Evolutionary conservation across 2,113 vertebrate genomes (phyloP).

Genomic region (Pica pica): DNA sequence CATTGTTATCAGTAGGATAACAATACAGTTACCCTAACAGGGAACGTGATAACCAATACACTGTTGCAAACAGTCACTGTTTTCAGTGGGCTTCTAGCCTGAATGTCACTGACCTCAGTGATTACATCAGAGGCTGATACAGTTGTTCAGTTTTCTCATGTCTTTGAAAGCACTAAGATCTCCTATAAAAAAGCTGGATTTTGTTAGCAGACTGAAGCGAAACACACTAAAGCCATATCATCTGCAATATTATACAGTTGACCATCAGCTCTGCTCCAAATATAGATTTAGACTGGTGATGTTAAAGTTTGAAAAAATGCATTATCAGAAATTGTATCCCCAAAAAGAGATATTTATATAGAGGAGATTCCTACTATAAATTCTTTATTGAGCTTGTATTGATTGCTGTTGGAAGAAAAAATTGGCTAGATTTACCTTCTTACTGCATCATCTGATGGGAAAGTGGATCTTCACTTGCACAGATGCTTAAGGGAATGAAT

Average conservation of each 20-base stretch:
- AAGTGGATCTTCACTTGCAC: not conserved
- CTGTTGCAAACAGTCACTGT: not conserved
- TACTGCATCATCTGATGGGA: not conserved
- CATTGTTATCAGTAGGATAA: too few species aligned
- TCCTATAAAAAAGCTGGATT: not conserved
- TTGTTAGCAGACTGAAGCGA: not conserved
- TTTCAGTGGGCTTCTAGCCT: not conserved
- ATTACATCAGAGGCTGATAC: not conserved
- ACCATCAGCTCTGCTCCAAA: not conserved
- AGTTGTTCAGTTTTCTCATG: not conserved
- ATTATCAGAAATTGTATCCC: not conserved
- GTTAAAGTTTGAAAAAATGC: not conserved
- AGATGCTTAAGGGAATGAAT: not conserved
- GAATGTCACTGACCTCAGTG: not conserved
- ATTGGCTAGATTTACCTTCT: not conserved
- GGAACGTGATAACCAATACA: too few species aligned
- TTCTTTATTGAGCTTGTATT: not conserved
- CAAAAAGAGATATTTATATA: not conserved
- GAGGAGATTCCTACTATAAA: not conserved
- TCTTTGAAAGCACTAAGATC: not conserved
- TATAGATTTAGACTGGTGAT: not conserved
- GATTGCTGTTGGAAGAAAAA: not conserved
- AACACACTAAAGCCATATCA: not conserved
- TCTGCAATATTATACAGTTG: accelerated
- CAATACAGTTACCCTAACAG: too few species aligned